Percentiles rank a stretch among this genome's conserved stretches.
phyloP scores from a whole-genome alignment of 2,113 vertebrate species.

The Carollia perspicillata region DNA sequence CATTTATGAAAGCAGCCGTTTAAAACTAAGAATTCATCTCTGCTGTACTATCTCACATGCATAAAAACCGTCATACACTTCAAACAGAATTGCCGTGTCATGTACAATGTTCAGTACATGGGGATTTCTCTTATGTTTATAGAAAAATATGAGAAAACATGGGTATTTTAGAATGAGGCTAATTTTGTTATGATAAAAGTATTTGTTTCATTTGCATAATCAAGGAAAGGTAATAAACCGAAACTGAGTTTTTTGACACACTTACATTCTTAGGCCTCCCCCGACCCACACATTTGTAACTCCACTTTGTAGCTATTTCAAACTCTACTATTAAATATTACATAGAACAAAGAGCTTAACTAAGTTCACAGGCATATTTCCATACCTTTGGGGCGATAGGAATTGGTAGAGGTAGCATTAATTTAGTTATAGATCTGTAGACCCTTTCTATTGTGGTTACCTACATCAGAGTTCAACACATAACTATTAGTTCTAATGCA shows the following conservation, averaged over 20 bases:
- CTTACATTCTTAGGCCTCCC: neutral
- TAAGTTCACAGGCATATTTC: neutral
- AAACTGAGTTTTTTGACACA: neutral
- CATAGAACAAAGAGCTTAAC: neutral
- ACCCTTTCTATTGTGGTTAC: neutral
- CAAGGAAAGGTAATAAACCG: neutral
- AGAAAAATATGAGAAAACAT: neutral
- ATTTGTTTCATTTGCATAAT: neutral
- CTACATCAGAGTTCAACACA: neutral
- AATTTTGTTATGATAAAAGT: neutral
- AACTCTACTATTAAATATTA: neutral
- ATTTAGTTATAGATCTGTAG: neutral
- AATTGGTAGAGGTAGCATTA: neutral
- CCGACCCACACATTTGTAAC: neutral
- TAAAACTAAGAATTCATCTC: neutral
- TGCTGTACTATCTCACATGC: neutral
- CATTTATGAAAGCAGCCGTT: constrained; percentile 9
- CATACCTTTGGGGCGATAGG: neutral
- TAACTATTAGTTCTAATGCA: neutral
- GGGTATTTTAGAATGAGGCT: neutral
- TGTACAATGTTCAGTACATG: neutral
- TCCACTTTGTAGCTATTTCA: neutral
- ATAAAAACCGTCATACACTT: neutral
- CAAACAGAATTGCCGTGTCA: neutral
- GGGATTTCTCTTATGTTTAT: neutral